A percentile compares a stretch with the other conserved stretches of the same genome.
Conservation (phyloP, 2,888 invertebrate species). For the Acronicta psi region DNA sequence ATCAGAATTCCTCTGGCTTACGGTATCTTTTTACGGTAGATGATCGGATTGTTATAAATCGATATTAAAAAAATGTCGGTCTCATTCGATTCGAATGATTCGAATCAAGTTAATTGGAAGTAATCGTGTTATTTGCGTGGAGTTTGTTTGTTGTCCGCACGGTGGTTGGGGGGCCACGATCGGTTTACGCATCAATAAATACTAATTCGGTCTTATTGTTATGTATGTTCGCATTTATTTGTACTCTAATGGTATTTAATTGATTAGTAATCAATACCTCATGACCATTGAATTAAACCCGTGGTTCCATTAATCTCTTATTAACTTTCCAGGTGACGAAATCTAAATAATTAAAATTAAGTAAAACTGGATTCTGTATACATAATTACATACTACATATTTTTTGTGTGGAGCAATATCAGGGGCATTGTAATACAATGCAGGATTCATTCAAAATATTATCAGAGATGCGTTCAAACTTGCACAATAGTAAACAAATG, state of each 20-base stretch:
- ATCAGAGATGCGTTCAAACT: conserved; percentile 20
- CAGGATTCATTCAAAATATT: conserved; percentile 10
- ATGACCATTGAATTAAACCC: conserved; percentile 2
- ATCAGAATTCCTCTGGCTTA: conserved; percentile 76
- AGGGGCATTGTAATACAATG: conserved; percentile 15
- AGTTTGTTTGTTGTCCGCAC: conserved; percentile 71
- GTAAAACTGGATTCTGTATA: too few relatives aligned
- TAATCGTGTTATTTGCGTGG: conserved; percentile 74
- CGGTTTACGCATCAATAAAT: conserved; percentile 67
- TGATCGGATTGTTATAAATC: conserved; percentile 80
- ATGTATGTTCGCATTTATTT: conserved; percentile 27
- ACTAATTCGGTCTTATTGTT: conserved; percentile 62
- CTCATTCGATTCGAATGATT: conserved; percentile 74
- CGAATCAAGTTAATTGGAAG: conserved; percentile 76
- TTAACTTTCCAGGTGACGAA: conserved; percentile 2
- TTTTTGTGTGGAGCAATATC: conserved; percentile 13
- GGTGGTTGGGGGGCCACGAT: conserved; percentile 64
- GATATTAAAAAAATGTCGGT: conserved; percentile 71
- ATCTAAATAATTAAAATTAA: background rate
- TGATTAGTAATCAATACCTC: conserved; percentile 45
- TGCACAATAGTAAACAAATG: conserved; percentile 24
- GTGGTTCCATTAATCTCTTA: conserved; percentile 6
- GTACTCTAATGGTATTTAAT: conserved; percentile 59
- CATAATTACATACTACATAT: too few relatives aligned
- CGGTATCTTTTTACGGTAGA: conserved; percentile 82